Evolutionary conservation across 2,113 vertebrate species (phyloP), one percentile per base, ranked within the genome.

Genomic region (Seriola dumerili): DNA sequence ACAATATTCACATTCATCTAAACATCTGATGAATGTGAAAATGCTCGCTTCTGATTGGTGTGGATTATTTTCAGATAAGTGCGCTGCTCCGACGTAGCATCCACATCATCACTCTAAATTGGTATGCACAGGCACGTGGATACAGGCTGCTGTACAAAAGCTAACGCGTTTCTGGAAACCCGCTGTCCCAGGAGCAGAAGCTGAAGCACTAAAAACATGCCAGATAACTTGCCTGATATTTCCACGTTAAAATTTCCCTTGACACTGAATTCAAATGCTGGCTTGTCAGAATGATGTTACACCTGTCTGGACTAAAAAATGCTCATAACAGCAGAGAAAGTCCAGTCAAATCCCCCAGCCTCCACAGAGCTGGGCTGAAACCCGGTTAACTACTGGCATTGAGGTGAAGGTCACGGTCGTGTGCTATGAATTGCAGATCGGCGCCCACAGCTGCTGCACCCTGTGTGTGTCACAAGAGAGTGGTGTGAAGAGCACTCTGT

Each of bases 331-430:
- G 55, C 54, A 67, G 44, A 59, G 62, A 62, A 81, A 59, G 65
- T n/a, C 0, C 4, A 54, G 76, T 59, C 21, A 23, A 55, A 67
- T 21, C 42, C 19, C 42, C 4, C 5, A 5, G 10, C 4, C 40
- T 38, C 21, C 21, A 13, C 1, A 4, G 21, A 81, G 75, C 74
- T 42, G 46, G 34, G n/a, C 52, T 8, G 8, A 48, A 66, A 54
- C 58, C 58, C 63, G 71, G 76, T 36, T 29, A 66, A 63, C 66
- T 68, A 29, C 72, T 82, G 76, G 74, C 83, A 59, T 16, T 79
- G 78, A 86, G 82, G 81, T 90, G 85, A 91, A 91, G 74, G 83
- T 90, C 65, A 64, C 5, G 17, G 40, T 34, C n/a, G 67, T 58
- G 72, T 61, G 66, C 68, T 85, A 69, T 83, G 86, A 89, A 83